A percentile compares a stretch with the other conserved stretches of the same genome.
Conservation (phyloP, 2,113 vertebrate species). For the Platichthys flesus region DNA sequence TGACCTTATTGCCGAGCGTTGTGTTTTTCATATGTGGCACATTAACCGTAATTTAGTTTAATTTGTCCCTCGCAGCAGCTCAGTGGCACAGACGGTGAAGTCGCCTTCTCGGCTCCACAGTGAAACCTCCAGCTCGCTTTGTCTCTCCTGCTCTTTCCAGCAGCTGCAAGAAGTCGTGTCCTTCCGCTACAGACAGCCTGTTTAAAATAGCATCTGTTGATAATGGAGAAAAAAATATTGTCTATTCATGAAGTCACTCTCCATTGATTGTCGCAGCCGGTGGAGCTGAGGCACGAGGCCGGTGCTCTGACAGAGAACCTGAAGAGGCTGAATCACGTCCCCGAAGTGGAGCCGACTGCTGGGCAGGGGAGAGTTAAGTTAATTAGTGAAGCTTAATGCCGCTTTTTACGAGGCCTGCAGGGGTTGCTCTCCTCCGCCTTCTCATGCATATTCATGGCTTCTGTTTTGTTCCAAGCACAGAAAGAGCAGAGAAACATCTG, state of each 20-base stretch:
- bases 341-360: constrained; percentile 53
- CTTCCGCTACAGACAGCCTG: constrained; percentile 38
- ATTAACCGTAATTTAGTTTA: constrained; percentile 42
- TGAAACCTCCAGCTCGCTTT: too few species aligned
- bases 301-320: constrained; percentile 24
- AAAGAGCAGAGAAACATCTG: constrained; percentile 35
- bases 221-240: constrained; percentile 43
- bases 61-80: constrained; percentile 33
- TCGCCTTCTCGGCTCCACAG: background rate
- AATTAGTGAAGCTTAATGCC: constrained; percentile 72
- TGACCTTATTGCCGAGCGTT: constrained; percentile 13
- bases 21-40: constrained; percentile 31
- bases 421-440: constrained; percentile 40
- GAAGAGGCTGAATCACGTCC: constrained; percentile 47
- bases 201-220: constrained; percentile 52
- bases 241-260: constrained; percentile 56
- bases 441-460: constrained; percentile 70
- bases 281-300: constrained; percentile 30
- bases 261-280: constrained; percentile 60
- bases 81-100: constrained; percentile 29
- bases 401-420: constrained; percentile 70
- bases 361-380: constrained; percentile 63
- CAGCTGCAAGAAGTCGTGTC: constrained; percentile 47
- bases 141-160: constrained; percentile 11
- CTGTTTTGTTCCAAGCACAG: constrained; percentile 57